Conservation (phyloP, 2,113 vertebrate species). For the Aptenodytes forsteri region DNA sequence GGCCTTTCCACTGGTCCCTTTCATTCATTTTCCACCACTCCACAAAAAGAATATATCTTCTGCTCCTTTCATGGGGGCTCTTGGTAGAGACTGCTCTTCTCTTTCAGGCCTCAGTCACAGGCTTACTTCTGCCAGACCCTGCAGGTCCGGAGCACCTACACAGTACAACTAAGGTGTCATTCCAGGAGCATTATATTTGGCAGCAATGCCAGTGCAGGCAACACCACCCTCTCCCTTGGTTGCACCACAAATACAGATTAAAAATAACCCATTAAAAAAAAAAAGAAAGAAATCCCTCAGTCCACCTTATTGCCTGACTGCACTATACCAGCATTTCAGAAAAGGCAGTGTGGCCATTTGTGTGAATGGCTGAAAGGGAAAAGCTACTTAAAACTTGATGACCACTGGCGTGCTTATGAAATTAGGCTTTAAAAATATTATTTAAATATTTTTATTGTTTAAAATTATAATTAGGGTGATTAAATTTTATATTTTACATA, state of each 20-base stretch:
- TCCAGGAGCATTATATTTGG: not conserved
- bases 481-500: not conserved
- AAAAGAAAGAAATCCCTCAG: not conserved
- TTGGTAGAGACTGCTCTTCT: not conserved
- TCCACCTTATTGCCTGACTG: not conserved
- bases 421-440: not conserved
- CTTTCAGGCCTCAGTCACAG: not conserved
- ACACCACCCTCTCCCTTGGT: not conserved
- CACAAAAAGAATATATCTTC: not conserved
- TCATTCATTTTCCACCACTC: not conserved
- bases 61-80: not conserved
- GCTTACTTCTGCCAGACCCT: not conserved
- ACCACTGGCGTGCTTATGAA: not conserved
- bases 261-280: not conserved
- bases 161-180: not conserved
- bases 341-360: not conserved
- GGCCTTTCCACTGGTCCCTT: not conserved
- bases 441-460: not conserved
- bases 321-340: not conserved
- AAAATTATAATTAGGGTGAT: not conserved
- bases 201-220: not conserved
- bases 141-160: not conserved
- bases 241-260: not conserved
- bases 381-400: not conserved
- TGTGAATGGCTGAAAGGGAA: not conserved